Evolutionary conservation across 1,140 invertebrate species (phyloP), one percentile per base, ranked within the genome.

Genomic region (Anastatus disparis): DNA sequence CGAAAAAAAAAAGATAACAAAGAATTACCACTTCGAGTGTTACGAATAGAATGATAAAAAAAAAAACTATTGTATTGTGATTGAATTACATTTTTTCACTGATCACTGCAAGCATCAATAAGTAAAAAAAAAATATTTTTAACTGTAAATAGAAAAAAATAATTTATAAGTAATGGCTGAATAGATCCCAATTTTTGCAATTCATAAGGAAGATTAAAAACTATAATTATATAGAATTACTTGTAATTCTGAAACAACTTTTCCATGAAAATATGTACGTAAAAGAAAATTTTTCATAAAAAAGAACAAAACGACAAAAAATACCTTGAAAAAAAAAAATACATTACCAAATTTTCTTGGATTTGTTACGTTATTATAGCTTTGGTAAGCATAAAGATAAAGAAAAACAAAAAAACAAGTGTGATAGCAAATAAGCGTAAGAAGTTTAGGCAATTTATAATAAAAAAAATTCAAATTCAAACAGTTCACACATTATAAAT

Each of bases 71-170:
- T 63, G 31, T 38, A 56, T 70, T 70, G 68, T 70, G 61, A 70
- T 64, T 64, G 52, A 70, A 70, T 64, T 63, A 64, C 50, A 64
- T 70, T 70, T 70, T 68, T 63, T 63, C 42, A 62, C 31, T 53
- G 26, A 50, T 63, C n/a, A 53, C 40, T 24, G 46, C 12, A 63
- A 62, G 29, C 10, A 62, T 46, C 29, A 55, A 31, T 56, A 26
- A 53, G n/a, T 53, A 44, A 44, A 52, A 24, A n/a, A n/a, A n/a
- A 69, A 70, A 63, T 63, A 63, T 63, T 70, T 62, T 55, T 63
- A 70, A 62, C 26, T 70, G 67, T 70, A 70, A 55, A 70, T 70
- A 70, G 55, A 50, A 44, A 31, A 12, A 20, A 17, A n/a, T n/a
- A 38, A 46, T 2, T 1, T 70, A 40, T 64, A 63, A 56, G 50